Conservation (phyloP, 2,113 vertebrate genomes). For the Toxostoma redivivum region DNA sequence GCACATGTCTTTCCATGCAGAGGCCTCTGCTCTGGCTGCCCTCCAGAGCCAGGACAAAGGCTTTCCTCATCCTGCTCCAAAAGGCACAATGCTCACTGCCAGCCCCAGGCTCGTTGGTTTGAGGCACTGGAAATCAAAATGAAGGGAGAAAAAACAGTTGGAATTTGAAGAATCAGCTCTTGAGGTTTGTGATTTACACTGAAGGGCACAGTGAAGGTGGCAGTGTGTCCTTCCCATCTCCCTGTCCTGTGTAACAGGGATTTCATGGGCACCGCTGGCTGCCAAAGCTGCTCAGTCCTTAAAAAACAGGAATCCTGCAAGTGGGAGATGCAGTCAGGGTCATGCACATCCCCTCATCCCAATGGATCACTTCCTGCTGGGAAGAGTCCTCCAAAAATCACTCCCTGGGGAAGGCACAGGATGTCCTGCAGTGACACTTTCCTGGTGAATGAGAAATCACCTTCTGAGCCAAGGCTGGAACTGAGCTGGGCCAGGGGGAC, state of each 20-base stretch:
- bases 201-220: background rate
- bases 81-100: background rate
- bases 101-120: background rate
- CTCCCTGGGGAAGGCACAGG: background rate
- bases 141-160: background rate
- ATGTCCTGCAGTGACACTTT: accelerated
- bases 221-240: background rate
- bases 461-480: background rate
- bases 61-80: background rate
- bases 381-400: background rate
- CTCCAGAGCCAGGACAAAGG: slow-evolving; percentile 39
- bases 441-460: too few relatives aligned
- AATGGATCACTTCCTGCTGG: background rate
- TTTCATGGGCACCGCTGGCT: background rate
- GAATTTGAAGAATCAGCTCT: background rate
- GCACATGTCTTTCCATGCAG: background rate
- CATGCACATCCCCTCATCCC: background rate
- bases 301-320: background rate
- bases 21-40: slow-evolving; percentile 2
- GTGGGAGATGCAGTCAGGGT: background rate
- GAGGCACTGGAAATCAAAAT: background rate
- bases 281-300: background rate
- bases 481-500: background rate
- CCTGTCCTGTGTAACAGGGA: too few relatives aligned
- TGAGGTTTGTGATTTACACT: background rate